Evolutionary conservation across 2,113 vertebrate genomes (phyloP).

Genomic region (Plecotus auritus): DNA sequence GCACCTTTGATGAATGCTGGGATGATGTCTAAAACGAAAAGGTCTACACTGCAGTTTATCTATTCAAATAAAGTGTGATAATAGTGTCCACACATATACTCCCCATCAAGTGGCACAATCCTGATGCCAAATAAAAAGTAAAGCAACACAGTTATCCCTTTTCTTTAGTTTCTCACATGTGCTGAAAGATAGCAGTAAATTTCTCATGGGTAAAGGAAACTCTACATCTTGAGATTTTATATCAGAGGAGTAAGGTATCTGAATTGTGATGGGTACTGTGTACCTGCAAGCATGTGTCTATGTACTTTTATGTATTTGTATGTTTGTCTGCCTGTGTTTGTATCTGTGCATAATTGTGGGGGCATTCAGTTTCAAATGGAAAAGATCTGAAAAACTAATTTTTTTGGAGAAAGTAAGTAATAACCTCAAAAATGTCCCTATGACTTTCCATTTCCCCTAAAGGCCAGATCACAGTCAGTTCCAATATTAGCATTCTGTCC

Average conservation of each 20-base stretch:
- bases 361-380: background rate
- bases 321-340: background rate
- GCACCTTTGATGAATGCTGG: background rate
- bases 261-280: background rate
- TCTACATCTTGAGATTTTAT: background rate
- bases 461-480: background rate
- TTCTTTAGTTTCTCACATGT: background rate
- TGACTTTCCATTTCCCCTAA: background rate
- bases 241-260: background rate
- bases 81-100: background rate
- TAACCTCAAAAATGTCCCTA: background rate
- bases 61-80: background rate
- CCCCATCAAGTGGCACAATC: background rate
- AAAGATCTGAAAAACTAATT: background rate
- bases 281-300: background rate
- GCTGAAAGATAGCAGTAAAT: background rate
- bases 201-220: background rate
- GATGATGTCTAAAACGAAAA: background rate
- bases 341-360: background rate
- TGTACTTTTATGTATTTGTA: background rate
- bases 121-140: background rate
- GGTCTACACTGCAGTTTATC: background rate
- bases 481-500: background rate
- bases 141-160: background rate
- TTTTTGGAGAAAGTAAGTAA: constrained; percentile 18